phyloP scores from a whole-genome alignment of 2,797 vertebrate species.

The Gymnothorax javanicus region DNA sequence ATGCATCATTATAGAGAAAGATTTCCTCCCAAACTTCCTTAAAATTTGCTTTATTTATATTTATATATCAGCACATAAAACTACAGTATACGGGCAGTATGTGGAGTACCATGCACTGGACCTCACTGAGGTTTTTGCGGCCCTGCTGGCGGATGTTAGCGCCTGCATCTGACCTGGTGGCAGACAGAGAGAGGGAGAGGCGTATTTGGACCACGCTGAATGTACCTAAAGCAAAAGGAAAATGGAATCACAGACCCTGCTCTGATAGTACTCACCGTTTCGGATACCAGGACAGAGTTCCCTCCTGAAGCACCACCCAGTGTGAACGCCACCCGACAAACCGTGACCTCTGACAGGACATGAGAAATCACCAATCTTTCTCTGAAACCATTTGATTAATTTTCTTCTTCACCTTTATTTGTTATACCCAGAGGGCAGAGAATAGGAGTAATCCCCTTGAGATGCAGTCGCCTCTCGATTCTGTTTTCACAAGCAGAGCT shows the following conservation, averaged over 20 bases:
- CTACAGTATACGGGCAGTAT: background rate
- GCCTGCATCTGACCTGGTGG: constrained; percentile 80
- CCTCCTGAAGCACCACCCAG: constrained; percentile 91
- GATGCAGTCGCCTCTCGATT: background rate
- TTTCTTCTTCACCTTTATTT: background rate
- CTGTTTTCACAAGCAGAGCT: background rate
- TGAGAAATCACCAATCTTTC: background rate
- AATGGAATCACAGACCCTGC: background rate
- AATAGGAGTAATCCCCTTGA: background rate
- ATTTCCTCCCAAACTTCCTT: background rate
- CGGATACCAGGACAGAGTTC: constrained; percentile 93
- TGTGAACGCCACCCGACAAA: constrained; percentile 92
- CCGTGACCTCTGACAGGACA: constrained; percentile 80
- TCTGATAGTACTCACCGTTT: constrained; percentile 80
- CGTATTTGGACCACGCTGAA: background rate
- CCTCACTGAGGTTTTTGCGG: constrained; percentile 89
- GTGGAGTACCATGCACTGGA: constrained; percentile 83
- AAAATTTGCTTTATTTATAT: background rate
- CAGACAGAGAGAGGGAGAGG: background rate
- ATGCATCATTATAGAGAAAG: background rate
- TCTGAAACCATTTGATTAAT: too few species aligned
- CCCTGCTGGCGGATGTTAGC: constrained; percentile 81
- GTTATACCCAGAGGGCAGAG: background rate
- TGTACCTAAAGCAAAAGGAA: background rate
- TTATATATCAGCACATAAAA: background rate